Percentiles rank a stretch among this genome's conserved stretches.
Conservation (phyloP, 2,888 invertebrate genomes). For the Lithophane socia region DNA sequence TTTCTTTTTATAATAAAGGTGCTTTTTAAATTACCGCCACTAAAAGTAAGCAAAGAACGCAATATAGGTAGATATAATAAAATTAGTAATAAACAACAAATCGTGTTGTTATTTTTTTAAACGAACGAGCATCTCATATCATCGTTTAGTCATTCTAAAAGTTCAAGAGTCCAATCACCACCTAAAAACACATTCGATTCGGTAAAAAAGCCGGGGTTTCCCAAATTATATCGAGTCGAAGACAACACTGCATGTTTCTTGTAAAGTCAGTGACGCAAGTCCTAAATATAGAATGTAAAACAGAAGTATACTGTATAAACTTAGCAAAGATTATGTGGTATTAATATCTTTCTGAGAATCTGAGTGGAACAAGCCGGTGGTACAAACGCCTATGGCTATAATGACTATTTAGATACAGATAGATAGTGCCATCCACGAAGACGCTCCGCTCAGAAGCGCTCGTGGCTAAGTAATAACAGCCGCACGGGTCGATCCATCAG, state of each 20-base stretch:
- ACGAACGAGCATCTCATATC: not conserved
- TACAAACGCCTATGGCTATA: too few relatives aligned
- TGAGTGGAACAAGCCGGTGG: not conserved
- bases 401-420: too few relatives aligned
- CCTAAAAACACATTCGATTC: not conserved
- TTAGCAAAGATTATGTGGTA: conserved; percentile 7
- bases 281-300: not conserved
- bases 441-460: too few relatives aligned
- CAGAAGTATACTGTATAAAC: not conserved
- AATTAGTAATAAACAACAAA: not conserved
- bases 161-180: not conserved
- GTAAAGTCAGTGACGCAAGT: conserved; percentile 16
- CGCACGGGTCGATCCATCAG: too few relatives aligned
- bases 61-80: not conserved
- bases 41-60: too few relatives aligned
- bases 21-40: not conserved
- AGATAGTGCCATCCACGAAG: too few relatives aligned
- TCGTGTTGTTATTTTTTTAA: not conserved
- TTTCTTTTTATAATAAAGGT: not conserved
- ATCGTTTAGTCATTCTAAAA: not conserved
- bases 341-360: conserved; percentile 34
- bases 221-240: not conserved
- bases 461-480: too few relatives aligned
- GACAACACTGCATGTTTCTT: conserved; percentile 13
- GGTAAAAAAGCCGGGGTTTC: not conserved